Evolutionary conservation across 1,140 invertebrate genomes (phyloP), one percentile per base, ranked within the genome.

Genomic region (Trichonephila clavata): DNA sequence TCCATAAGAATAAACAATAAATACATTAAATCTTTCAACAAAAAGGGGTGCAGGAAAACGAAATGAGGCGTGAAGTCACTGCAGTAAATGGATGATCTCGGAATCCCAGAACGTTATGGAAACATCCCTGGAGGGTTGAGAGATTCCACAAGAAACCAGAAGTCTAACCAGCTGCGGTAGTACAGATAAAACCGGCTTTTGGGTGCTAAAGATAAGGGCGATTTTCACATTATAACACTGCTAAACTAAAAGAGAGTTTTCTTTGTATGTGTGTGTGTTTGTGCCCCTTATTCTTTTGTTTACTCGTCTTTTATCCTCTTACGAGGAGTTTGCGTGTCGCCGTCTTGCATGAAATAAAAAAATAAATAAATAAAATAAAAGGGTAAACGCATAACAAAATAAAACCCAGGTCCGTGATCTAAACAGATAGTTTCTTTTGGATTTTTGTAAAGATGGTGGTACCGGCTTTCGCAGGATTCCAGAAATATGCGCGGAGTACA

Each of bases 111-210:
- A 77, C 68, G 32, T 32, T 77, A 77, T 77, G 84, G 57, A 18
- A 86, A 16, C 20, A 32, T 59, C 84, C 84, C 84, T 60, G 57
- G 50, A 86, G 84, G 84, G 84, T 20, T 60, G 1, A 13, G 20
- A 27, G 84, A 86, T 86, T 86, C 84, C 59, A 63, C 84, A 61
- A 27, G 81, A 86, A 61, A 20, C n/a, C 59, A n/a, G 16, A 86
- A n/a, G 24, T 61, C 20, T 18, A 50, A 32, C n/a, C 60, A 88
- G 27, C 86, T 88, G 86, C 27, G 27, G 84, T 14, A 14, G 5
- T 10, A 20, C 63, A 68, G 86, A 88, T 88, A 88, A 88, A 88
- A 88, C 86, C 60, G 86, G 86, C 86, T 88, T 57, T 68, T 71
- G 84, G 84, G 59, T 86, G 84, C 61, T 39, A 61, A 21, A 8